A percentile compares a stretch with the other conserved stretches of the same genome.
Evolutionary conservation across 2,888 invertebrate species (phyloP).

Genomic region (Dione vanillae): DNA sequence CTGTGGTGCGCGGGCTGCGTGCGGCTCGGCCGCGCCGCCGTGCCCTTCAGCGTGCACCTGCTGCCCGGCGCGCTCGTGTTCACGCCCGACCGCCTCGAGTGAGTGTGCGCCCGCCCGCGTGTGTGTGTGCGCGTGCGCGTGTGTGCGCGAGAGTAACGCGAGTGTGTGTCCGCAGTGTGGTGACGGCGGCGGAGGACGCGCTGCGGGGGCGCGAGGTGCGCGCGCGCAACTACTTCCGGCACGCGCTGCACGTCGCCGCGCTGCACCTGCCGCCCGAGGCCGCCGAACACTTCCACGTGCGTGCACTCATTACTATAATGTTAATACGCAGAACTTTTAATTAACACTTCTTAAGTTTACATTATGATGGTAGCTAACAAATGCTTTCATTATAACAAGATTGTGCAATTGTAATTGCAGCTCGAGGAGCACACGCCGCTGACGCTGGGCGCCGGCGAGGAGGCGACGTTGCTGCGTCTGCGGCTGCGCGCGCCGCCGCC

Average conservation of each 20-base stretch:
- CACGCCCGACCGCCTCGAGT: constrained; percentile 57
- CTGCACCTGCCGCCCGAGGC: constrained; percentile 55
- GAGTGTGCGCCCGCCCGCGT: constrained; percentile 45
- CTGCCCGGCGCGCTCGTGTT: constrained; percentile 62
- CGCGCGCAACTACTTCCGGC: constrained; percentile 65
- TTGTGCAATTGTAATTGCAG: constrained; percentile 45
- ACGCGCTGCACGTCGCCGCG: constrained; percentile 56
- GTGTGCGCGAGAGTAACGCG: not conserved
- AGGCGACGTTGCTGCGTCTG: constrained; percentile 46
- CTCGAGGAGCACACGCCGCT: constrained; percentile 53
- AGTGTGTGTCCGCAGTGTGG: constrained; percentile 54
- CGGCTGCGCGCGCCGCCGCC: constrained; percentile 34
- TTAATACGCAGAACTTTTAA: too few relatives aligned
- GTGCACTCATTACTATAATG: constrained; percentile 34
- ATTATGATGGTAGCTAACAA: too few relatives aligned
- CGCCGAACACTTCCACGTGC: constrained; percentile 59
- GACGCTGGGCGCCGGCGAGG: constrained; percentile 49
- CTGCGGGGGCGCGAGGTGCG: constrained; percentile 53
- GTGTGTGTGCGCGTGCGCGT: not conserved
- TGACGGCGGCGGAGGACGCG: constrained; percentile 56
- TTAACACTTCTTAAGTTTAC: too few relatives aligned
- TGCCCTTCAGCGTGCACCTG: constrained; percentile 71
- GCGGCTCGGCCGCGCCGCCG: constrained; percentile 62
- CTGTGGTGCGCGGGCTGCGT: constrained; percentile 73
- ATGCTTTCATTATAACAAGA: not conserved